Conservation (phyloP, 2,888 invertebrate genomes). For the Epirrita christyi region DNA sequence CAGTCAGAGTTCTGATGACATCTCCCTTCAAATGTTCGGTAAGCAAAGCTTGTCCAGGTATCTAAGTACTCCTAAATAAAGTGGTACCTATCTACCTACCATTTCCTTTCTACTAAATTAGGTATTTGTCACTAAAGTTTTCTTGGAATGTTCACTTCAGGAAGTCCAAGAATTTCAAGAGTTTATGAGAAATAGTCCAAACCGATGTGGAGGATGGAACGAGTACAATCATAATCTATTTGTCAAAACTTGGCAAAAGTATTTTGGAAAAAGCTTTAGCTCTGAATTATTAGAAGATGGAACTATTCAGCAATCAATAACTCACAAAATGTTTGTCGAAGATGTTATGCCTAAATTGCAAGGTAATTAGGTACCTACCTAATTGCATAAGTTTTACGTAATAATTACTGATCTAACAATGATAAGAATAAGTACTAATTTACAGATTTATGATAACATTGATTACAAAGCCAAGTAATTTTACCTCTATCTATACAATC, state of each 20-base stretch:
- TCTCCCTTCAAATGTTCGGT: conserved; percentile 69
- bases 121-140: not conserved
- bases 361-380: conserved; percentile 45
- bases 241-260: conserved; percentile 69
- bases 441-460: too few relatives aligned
- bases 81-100: too few relatives aligned
- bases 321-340: conserved; percentile 46
- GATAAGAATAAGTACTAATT: too few relatives aligned
- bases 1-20: conserved; percentile 64
- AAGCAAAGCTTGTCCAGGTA: too few relatives aligned
- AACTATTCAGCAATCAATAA: conserved; percentile 27
- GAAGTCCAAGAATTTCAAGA: conserved; percentile 84
- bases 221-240: conserved; percentile 84
- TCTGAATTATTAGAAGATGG: conserved; percentile 24
- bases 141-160: conserved; percentile 47
- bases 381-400: not conserved
- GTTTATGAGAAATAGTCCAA: conserved; percentile 75
- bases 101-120: not conserved
- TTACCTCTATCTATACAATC: too few relatives aligned
- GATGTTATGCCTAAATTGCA: conserved; percentile 57
- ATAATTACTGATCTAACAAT: too few relatives aligned
- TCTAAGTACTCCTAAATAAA: too few relatives aligned
- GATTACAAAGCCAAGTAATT: too few relatives aligned
- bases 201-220: conserved; percentile 84
- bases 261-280: conserved; percentile 42